phyloP scores from a whole-genome alignment of 1,140 invertebrate genomes.

The Mylabris phalerata region DNA sequence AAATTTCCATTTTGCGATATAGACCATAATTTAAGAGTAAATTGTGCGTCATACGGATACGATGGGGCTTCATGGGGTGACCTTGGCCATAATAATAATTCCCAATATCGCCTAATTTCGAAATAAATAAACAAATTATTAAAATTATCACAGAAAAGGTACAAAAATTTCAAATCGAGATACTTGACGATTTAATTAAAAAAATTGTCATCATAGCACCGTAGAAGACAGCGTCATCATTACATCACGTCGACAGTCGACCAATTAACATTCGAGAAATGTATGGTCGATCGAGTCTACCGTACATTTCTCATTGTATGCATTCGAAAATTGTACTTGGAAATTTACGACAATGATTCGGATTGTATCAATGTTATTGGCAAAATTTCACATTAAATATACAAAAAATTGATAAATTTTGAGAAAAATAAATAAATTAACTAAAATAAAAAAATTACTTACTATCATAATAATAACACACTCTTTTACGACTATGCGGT shows the following conservation, averaged over 20 bases:
- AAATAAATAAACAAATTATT: slow-evolving; percentile 12
- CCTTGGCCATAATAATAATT: slow-evolving; percentile 99
- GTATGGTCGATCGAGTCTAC: slow-evolving; percentile 35
- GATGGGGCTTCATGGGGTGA: slow-evolving; percentile 99
- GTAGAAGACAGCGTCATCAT: slow-evolving; percentile 34
- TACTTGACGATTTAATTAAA: slow-evolving; percentile 16
- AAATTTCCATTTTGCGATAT: slow-evolving; percentile 99
- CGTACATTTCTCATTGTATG: slow-evolving; percentile 30
- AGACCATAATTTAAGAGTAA: slow-evolving; percentile 97
- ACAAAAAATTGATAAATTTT: not conserved
- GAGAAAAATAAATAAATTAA: not conserved
- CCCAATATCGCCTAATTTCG: slow-evolving; percentile 83
- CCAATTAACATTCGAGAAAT: slow-evolving; percentile 35
- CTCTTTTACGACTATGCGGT: slow-evolving; percentile 83
- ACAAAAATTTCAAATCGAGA: not conserved
- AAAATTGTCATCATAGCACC: slow-evolving; percentile 14
- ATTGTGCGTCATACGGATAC: slow-evolving; percentile 99
- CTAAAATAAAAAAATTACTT: slow-evolving; percentile 50
- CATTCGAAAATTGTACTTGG: slow-evolving; percentile 32
- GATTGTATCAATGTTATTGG: not conserved
- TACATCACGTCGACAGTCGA: slow-evolving; percentile 16
- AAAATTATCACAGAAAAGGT: slow-evolving; percentile 26
- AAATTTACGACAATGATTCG: slow-evolving; percentile 1
- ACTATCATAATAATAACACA: slow-evolving; percentile 99
- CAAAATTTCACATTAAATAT: not conserved